Evolutionary conservation across 1,140 invertebrate genomes (phyloP).

Genomic region (Caligus rogercresseyi): DNA sequence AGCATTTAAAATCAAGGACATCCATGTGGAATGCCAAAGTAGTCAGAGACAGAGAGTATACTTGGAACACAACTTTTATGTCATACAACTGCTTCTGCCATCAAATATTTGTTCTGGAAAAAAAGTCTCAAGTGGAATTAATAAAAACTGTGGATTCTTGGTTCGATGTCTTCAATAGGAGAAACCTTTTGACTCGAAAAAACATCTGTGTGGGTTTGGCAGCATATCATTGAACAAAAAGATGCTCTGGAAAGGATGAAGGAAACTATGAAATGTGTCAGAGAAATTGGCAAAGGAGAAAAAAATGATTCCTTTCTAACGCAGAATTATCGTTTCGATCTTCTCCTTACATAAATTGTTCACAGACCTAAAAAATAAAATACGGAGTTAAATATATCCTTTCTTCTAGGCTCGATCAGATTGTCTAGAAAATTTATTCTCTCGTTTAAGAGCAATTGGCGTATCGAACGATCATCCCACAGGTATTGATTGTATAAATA

Average conservation of each 20-base stretch:
- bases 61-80: conserved; percentile 17
- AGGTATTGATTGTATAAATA: too few relatives aligned
- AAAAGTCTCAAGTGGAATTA: conserved; percentile 15
- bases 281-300: conserved; percentile 14
- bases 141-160: conserved; percentile 21
- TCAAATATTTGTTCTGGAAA: conserved; percentile 9
- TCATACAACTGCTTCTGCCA: conserved; percentile 8
- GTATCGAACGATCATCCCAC: conserved; percentile 15
- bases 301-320: conserved; percentile 22
- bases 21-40: conserved; percentile 9
- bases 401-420: conserved; percentile 21
- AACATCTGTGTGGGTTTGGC: conserved; percentile 19
- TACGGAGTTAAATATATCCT: conserved; percentile 18
- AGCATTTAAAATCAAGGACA: conserved; percentile 5
- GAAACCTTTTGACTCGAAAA: too few relatives aligned
- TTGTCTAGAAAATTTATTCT: conserved; percentile 23
- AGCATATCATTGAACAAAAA: conserved; percentile 17
- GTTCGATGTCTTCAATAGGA: conserved; percentile 21
- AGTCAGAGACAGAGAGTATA: conserved; percentile 1
- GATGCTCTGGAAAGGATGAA: conserved; percentile 14
- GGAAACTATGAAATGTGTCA: conserved; percentile 3
- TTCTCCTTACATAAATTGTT: conserved; percentile 19
- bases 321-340: conserved; percentile 22
- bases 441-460: conserved; percentile 20
- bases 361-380: conserved; percentile 10